These are phyloP conservation scores for Dynastes hyllus DNA, from an alignment of 2,888 invertebrate genomes.

Conservation along the genomic window DNA sequence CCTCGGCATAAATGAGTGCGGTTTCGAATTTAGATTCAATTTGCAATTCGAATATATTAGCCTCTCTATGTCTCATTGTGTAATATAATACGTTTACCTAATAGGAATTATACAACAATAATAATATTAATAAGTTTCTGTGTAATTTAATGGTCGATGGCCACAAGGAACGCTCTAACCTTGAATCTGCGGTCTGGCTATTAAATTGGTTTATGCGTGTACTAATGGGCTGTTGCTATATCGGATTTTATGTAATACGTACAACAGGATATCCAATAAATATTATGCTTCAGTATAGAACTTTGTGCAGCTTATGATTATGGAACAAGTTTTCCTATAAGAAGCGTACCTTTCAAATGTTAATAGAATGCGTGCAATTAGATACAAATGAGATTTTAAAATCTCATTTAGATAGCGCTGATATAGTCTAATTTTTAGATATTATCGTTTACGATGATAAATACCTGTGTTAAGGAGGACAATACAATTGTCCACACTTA, in stretches of 20 bases:
- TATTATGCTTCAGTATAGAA: background rate
- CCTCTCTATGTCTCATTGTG: conserved; percentile 9
- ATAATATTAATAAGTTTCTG: conserved; percentile 38
- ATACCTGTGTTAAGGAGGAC: no score
- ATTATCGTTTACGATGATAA: no score
- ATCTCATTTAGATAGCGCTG: no score
- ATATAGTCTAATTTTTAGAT: no score
- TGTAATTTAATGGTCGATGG: conserved; percentile 33
- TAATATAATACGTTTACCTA: conserved; percentile 34
- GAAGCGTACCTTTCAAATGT: no score
- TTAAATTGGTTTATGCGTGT: conserved; percentile 2
- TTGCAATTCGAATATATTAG: conserved; percentile 23
- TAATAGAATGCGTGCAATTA: no score
- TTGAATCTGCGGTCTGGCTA: conserved; percentile 18
- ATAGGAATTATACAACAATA: conserved; percentile 25
- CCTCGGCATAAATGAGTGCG: background rate
- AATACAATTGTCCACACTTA: no score
- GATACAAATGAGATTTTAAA: no score
- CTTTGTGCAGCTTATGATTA: background rate
- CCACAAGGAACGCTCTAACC: conserved; percentile 26
- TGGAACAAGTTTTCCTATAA: background rate
- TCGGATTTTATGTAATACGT: background rate
- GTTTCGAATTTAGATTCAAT: conserved; percentile 12
- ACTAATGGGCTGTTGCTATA: conserved; percentile 2
- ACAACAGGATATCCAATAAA: background rate